These are phyloP conservation scores for Oreotragus oreotragus DNA, from an alignment of 2,113 vertebrate genomes.

Conservation along the genomic window DNA sequence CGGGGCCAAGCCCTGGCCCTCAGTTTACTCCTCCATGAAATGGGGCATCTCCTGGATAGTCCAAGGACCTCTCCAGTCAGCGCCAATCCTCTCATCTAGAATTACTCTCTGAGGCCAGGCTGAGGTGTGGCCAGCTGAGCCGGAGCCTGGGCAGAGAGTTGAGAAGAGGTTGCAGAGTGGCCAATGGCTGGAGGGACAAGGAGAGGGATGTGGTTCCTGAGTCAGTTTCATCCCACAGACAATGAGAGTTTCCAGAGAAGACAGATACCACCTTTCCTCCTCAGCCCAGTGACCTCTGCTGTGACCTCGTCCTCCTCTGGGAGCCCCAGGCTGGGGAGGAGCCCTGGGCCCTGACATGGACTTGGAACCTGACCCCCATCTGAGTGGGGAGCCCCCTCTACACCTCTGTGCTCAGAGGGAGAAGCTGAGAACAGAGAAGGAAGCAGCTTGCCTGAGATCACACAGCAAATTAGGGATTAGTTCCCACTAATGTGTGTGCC, in stretches of 20 bases:
- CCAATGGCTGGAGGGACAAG: background rate
- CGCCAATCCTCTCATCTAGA: background rate
- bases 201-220: background rate
- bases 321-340: background rate
- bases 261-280: background rate
- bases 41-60: background rate
- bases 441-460: background rate
- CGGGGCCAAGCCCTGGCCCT: background rate
- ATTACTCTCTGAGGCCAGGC: background rate
- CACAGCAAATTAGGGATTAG: background rate
- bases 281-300: background rate
- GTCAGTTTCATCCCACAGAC: background rate
- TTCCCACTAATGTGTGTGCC: background rate
- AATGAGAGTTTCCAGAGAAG: background rate
- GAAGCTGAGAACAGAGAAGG: background rate
- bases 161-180: background rate
- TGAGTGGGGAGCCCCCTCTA: background rate
- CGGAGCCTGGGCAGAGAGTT: background rate
- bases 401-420: background rate
- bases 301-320: background rate
- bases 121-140: accelerated
- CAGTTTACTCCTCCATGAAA: background rate
- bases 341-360: background rate
- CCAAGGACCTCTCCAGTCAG: background rate
- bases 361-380: background rate